phyloP scores from a whole-genome alignment of 2,797 vertebrate species.

The Carapus acus region DNA sequence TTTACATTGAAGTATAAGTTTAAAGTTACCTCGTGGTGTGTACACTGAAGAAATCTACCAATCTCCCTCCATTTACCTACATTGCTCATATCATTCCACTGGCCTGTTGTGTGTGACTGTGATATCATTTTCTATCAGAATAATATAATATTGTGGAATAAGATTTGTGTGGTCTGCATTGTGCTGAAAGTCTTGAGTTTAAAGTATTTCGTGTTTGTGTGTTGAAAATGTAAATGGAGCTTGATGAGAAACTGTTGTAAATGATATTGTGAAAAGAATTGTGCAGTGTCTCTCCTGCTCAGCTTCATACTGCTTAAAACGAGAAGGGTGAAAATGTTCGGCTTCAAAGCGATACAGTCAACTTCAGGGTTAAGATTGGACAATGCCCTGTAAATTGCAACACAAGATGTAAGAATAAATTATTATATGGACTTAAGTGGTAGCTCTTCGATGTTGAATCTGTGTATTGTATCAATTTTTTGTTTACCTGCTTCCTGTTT shows the following conservation, averaged over 20 bases:
- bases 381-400: conserved; percentile 49
- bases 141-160: conserved; percentile 44
- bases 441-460: too few species aligned
- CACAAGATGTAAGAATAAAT: conserved; percentile 55
- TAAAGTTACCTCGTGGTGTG: conserved; percentile 2
- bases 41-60: conserved; percentile 23
- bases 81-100: conserved; percentile 48
- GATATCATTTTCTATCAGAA: conserved; percentile 47
- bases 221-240: conserved; percentile 60
- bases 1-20: conserved; percentile 5
- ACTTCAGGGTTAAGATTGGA: conserved; percentile 18
- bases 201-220: conserved; percentile 67
- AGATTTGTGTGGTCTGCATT: conserved; percentile 35
- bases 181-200: conserved; percentile 60
- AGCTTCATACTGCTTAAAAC: conserved; percentile 34
- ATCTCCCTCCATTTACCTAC: conserved; percentile 33
- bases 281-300: conserved; percentile 27
- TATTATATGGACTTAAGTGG: conserved; percentile 33
- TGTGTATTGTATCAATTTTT: too few species aligned
- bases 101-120: conserved; percentile 39
- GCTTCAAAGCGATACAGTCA: conserved; percentile 24
- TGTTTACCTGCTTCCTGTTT: too few species aligned
- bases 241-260: conserved; percentile 51
- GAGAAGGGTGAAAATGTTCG: conserved; percentile 25
- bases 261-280: conserved; percentile 47